These are phyloP conservation scores for Axis porcinus DNA, from an alignment of 2,113 vertebrate genomes.

Conservation along the genomic window DNA sequence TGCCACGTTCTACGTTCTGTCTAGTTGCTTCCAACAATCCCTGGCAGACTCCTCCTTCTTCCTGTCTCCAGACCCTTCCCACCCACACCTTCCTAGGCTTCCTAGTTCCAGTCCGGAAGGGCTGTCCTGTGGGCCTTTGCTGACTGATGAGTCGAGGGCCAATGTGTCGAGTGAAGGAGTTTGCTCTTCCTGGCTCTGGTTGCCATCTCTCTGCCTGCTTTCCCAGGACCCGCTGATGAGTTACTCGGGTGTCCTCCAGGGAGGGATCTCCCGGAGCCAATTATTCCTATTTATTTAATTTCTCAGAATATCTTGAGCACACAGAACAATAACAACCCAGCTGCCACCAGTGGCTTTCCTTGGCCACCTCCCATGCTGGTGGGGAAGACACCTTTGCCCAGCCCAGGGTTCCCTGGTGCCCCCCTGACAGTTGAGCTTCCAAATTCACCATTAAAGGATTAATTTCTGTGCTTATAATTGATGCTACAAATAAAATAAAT, in stretches of 20 bases:
- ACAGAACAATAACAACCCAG: background rate
- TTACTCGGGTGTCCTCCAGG: constrained; percentile 35
- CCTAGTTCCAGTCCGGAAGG: background rate
- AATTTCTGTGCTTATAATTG: constrained; percentile 55
- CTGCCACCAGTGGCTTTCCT: background rate
- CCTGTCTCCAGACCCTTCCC: background rate
- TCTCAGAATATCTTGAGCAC: constrained; percentile 12
- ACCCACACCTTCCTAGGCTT: background rate
- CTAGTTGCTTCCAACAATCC: background rate
- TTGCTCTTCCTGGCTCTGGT: background rate
- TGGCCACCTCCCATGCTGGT: background rate
- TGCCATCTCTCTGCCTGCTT: background rate
- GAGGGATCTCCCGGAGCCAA: constrained; percentile 9
- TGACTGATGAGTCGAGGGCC: background rate
- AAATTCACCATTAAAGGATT: constrained; percentile 30
- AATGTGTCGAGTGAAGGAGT: accelerated
- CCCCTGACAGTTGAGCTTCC: constrained; percentile 33
- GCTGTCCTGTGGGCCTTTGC: background rate
- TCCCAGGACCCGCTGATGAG: background rate
- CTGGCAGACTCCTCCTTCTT: background rate
- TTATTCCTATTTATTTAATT: constrained; percentile 48
- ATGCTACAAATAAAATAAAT: constrained; percentile 65
- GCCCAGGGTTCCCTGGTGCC: background rate
- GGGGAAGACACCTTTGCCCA: background rate
- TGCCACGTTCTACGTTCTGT: background rate